Conservation (phyloP, 2,888 invertebrate genomes). For the Rugalucina vietnamica region DNA sequence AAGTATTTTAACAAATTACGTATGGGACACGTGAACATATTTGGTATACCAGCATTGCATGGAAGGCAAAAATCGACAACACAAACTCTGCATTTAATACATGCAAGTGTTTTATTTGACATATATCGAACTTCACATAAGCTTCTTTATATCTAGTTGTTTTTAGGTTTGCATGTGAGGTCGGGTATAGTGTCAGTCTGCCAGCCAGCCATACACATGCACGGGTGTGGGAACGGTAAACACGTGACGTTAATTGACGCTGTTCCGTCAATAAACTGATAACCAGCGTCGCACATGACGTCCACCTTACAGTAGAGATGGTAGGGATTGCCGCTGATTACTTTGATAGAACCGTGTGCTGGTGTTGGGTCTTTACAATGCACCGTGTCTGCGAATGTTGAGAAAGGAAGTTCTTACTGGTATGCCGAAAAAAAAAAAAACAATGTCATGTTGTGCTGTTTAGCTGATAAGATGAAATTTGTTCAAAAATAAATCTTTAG, state of each 20-base stretch:
- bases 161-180: slow-evolving; percentile 21
- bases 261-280: slow-evolving; percentile 28
- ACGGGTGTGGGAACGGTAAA: slow-evolving; percentile 50
- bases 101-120: too few species aligned
- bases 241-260: slow-evolving; percentile 33
- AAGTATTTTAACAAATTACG: too few species aligned
- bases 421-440: background rate
- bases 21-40: too few species aligned
- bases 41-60: too few species aligned
- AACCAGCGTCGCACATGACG: slow-evolving; percentile 46
- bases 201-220: slow-evolving; percentile 56
- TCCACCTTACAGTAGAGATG: slow-evolving; percentile 38
- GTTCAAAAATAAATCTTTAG: too few species aligned
- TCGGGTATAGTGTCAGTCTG: background rate
- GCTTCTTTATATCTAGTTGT: too few species aligned
- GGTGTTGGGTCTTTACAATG: slow-evolving; percentile 41
- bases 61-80: too few species aligned
- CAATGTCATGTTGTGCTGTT: too few species aligned
- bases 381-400: slow-evolving; percentile 30
- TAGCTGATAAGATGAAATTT: too few species aligned
- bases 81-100: too few species aligned
- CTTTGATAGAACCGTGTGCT: slow-evolving; percentile 12
- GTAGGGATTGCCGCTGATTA: slow-evolving; percentile 24
- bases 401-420: background rate
- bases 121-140: too few species aligned